Conservation (phyloP, 2,797 vertebrate genomes). For the Rhinogobio ventralis region DNA sequence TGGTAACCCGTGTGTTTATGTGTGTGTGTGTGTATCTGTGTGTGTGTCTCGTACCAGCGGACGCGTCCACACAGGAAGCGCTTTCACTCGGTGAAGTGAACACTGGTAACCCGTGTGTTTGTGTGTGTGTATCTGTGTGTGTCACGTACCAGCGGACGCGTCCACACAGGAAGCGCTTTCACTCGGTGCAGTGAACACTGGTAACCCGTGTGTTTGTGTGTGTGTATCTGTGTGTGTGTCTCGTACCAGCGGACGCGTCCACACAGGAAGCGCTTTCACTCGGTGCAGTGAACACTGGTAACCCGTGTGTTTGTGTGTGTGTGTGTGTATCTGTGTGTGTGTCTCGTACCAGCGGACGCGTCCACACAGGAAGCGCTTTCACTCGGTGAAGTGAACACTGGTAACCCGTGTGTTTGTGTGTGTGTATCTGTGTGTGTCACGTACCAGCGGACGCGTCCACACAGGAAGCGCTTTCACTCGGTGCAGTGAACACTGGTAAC, state of each 20-base stretch:
- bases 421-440: not conserved
- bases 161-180: not conserved
- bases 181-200: constrained; percentile 85
- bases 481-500: constrained; percentile 88
- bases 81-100: constrained; percentile 80
- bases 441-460: constrained; percentile 60
- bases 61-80: not conserved
- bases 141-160: constrained; percentile 61
- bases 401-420: constrained; percentile 75
- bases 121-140: no score
- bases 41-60: constrained; percentile 60
- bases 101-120: constrained; percentile 82
- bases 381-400: constrained; percentile 85
- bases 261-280: not conserved
- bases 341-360: constrained; percentile 61
- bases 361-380: not conserved
- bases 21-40: no score
- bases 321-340: no score
- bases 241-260: constrained; percentile 62
- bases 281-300: constrained; percentile 88
- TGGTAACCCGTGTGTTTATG: constrained; percentile 82
- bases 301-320: constrained; percentile 70
- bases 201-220: constrained; percentile 75
- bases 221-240: not conserved
- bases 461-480: constrained; percentile 40